Evolutionary conservation across 2,113 vertebrate species (phyloP), one percentile per base, ranked within the genome.

Genomic region (Hydrolagus affinis): DNA sequence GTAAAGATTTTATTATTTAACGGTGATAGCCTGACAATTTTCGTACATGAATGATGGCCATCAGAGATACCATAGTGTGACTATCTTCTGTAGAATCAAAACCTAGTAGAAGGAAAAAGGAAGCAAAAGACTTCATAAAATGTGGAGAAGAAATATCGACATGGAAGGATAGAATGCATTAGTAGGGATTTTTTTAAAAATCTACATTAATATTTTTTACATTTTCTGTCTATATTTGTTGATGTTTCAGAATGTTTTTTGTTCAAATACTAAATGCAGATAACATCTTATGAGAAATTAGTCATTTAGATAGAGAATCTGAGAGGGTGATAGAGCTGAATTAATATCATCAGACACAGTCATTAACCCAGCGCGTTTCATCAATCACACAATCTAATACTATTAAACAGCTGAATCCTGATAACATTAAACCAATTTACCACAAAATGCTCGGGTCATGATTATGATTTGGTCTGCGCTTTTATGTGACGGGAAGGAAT

Each of bases 251-350:
- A 80, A 80, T 64, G 28, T 10, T 62, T 44, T 25, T 62, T 83
- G 28, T 66, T 75, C 66, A 83, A 44, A 68, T 66, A 30, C 23
- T 68, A 25, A 17, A 83, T 66, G 6, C 19, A 66, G 60, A 32
- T 28, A 32, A 62, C 62, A 83, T 30, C 8, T 21, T 75, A 75
- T 75, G 28, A 15, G 78, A 83, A 68, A 83, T 83, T 68, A 32
- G 25, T 68, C 30, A 44, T 44, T 6, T 44, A 44, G 44, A 3
- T 44, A 44, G 44, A 3, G 44, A 68, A 83, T 66, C 62, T 83
- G 25, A 32, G 23, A 66, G 8, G 28, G 77, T 60, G 64, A 28
- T 80, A 14, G 64, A 80, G 25, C 77, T 83, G 28, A 83, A 66
- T 68, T 83, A 32, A 10, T 62, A 68, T 68, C 78, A 83, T 14